Evolutionary conservation across 2,888 invertebrate genomes (phyloP).

Genomic region (Heteromyza rotundicornis): DNA sequence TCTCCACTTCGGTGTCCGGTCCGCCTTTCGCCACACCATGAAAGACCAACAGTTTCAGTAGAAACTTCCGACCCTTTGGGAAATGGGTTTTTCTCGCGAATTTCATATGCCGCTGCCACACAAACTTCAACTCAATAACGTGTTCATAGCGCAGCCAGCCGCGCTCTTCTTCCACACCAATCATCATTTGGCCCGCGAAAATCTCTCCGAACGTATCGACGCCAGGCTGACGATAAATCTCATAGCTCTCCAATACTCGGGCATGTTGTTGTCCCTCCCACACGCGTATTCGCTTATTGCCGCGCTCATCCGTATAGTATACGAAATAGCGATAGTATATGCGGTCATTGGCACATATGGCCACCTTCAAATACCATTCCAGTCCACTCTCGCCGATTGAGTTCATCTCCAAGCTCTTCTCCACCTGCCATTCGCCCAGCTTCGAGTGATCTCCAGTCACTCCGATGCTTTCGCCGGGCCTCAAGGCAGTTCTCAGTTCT

Average conservation of each 20-base stretch:
- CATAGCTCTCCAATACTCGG: conserved; percentile 48
- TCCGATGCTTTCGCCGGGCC: conserved; percentile 71
- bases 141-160: conserved; percentile 81
- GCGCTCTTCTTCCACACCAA: conserved; percentile 65
- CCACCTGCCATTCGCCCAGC: conserved; percentile 75
- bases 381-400: conserved; percentile 48
- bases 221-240: conserved; percentile 42
- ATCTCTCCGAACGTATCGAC: conserved; percentile 42
- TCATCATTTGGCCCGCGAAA: conserved; percentile 33
- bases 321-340: conserved; percentile 55
- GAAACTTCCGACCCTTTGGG: not conserved
- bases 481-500: conserved; percentile 63
- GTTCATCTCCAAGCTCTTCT: conserved; percentile 65
- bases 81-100: conserved; percentile 65
- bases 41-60: conserved; percentile 42
- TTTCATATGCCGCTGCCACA: conserved; percentile 75
- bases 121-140: conserved; percentile 79
- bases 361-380: conserved; percentile 69
- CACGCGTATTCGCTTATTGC: conserved; percentile 45
- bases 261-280: conserved; percentile 66
- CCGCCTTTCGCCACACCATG: conserved; percentile 50
- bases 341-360: conserved; percentile 68
- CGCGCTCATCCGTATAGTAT: conserved; percentile 40
- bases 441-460: conserved; percentile 73
- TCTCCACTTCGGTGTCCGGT: conserved; percentile 43